phyloP scores from a whole-genome alignment of 2,888 invertebrate genomes.

The Pseudococcus longispinus region DNA sequence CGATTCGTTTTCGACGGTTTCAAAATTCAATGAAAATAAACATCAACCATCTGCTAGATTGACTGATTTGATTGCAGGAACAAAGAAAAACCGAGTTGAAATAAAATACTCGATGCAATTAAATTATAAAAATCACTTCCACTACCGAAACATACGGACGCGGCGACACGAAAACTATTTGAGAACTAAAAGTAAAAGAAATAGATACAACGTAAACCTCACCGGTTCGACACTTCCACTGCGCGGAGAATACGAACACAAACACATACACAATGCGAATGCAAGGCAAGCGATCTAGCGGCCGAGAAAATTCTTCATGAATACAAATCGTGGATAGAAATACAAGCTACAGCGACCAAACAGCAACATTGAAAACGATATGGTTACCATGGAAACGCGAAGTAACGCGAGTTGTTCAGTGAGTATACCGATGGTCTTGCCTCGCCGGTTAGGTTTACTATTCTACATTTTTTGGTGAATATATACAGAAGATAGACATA shows the following conservation, averaged over 20 bases:
- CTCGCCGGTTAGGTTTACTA: background rate
- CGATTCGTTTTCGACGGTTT: background rate
- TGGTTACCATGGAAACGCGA: slow-evolving; percentile 9
- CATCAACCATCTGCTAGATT: background rate
- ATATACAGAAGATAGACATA: background rate
- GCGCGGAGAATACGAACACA: background rate
- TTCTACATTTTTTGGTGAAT: background rate
- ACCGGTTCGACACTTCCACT: background rate
- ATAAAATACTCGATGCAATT: background rate
- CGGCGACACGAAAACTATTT: background rate
- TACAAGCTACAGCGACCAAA: background rate
- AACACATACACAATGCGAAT: slow-evolving; percentile 12
- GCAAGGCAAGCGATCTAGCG: background rate
- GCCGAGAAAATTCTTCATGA: slow-evolving; percentile 13
- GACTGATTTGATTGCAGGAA: background rate
- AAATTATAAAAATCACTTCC: background rate
- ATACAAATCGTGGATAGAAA: slow-evolving; percentile 36
- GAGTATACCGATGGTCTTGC: background rate
- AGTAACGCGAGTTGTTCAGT: background rate
- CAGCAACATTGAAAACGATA: slow-evolving; percentile 24
- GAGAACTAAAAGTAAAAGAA: background rate
- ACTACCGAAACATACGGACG: background rate
- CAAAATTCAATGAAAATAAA: background rate
- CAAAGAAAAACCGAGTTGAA: background rate
- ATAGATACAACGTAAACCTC: background rate